Conservation (phyloP, 2,888 invertebrate genomes). For the Drepanosiphum platanoidis region DNA sequence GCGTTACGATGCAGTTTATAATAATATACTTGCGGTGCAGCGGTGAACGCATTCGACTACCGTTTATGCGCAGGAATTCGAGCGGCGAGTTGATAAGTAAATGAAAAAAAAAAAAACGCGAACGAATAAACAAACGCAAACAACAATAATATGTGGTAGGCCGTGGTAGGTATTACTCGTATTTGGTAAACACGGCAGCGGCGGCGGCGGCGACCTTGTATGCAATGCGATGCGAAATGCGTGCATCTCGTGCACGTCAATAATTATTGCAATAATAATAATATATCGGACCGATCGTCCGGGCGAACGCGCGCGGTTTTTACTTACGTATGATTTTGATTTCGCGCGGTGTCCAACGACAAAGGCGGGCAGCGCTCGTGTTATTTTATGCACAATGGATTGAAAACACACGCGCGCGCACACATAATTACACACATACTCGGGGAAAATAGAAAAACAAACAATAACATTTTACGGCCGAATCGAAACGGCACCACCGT, state of each 20-base stretch:
- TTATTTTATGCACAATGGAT: not conserved
- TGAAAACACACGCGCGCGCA: not conserved
- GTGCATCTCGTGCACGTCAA: conserved; percentile 21
- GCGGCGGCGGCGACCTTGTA: conserved; percentile 21
- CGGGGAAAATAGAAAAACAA: not conserved
- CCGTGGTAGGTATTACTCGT: too few species aligned
- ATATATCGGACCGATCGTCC: not conserved
- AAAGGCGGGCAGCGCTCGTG: too few species aligned
- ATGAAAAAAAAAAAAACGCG: too few species aligned
- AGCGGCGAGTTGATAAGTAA: not conserved
- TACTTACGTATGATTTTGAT: not conserved
- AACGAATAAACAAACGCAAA: not conserved
- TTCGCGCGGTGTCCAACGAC: not conserved
- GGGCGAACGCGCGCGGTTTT: not conserved
- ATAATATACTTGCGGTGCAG: not conserved
- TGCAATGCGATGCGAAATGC: conserved; percentile 19
- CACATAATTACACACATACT: not conserved
- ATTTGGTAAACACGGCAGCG: conserved; percentile 5
- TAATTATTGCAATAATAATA: not conserved
- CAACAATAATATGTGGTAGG: not conserved
- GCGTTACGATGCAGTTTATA: too few species aligned
- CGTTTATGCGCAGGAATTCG: not conserved
- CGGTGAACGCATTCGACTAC: not conserved
- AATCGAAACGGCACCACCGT: not conserved
- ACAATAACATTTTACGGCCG: not conserved